These are phyloP conservation scores for Epirrita christyi DNA, from an alignment of 2,888 invertebrate species.

Conservation along the genomic window DNA sequence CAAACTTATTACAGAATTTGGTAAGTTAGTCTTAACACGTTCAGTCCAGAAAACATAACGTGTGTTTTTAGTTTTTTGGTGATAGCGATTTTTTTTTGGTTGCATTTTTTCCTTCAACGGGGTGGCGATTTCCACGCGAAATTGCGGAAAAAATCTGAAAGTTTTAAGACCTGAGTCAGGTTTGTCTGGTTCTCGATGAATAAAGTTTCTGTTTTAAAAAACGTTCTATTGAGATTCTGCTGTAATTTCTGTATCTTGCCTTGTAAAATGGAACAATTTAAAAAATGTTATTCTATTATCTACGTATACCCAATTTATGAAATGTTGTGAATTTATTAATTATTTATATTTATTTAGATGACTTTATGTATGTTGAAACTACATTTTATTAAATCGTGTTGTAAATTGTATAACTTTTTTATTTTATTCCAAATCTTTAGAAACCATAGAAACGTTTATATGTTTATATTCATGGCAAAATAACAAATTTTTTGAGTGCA, in stretches of 20 bases:
- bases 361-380: constrained; percentile 18
- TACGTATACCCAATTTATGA: neutral
- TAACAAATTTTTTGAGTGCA: neutral
- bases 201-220: neutral
- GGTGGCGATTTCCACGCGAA: no score
- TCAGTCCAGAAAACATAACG: no score
- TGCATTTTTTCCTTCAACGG: no score
- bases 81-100: no score
- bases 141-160: no score
- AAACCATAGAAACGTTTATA: constrained; percentile 5
- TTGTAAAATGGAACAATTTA: neutral
- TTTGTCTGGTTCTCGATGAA: no score
- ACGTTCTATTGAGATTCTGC: neutral
- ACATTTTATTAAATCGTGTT: constrained; percentile 21
- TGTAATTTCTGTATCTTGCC: neutral
- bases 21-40: no score
- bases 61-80: no score
- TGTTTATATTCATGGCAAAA: no score
- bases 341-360: constrained; percentile 17
- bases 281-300: neutral
- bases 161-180: no score
- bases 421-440: constrained; percentile 9
- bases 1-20: no score
- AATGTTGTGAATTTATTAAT: constrained; percentile 14
- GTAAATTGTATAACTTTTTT: constrained; percentile 21